Base-by-base conservation (phyloP, 2,888 invertebrate genomes). In the Stenotaenia linearis region DNA sequence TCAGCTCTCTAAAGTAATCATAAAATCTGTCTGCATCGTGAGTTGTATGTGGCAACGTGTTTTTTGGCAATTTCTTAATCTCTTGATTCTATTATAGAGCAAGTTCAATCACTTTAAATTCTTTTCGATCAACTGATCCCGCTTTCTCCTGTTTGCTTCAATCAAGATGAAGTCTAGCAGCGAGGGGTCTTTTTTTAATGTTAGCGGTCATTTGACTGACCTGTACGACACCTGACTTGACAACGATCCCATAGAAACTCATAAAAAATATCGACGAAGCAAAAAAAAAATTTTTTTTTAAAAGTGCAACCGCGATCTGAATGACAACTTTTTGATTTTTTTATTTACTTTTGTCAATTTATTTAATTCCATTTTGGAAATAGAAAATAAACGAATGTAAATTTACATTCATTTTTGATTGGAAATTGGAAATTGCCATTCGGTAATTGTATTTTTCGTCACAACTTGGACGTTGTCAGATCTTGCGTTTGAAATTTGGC, bases 81-180 rank as follows among this genome's bases (percentile, higher is more conserved):
- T 69, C n/a, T 69, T 69, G 69, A 69, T 69, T 69, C 25, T 28
- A 69, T 69, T 69, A 69, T 69, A 6, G 69, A 25, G 28, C 69
- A 25, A 28, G 69, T 69, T 69, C 69, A 69, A 69, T 69, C 69
- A 69, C 69, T 69, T 69, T 69, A 69, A 69, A 69, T 69, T 69
- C 69, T 69, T 69, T 69, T 69, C 69, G 69, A 69, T 69, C 69
- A 69, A 69, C 69, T 69, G 69, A 69, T 69, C 69, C 69, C 69
- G 69, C 69, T 69, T 69, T 23, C 25, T n/a, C 28, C 25, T 69
- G 69, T 25, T 69, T 69, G 69, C 69, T 69, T 69, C 69, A 69
- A 69, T 69, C 69, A 69, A 69, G 69, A 28, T 12, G 25, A 69
- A 12, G 69, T 28, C 23, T 23, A 25, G 69, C 69, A 69, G 69